These are phyloP conservation scores for Callinectes sapidus DNA, from an alignment of 2,888 invertebrate genomes.

Conservation along the genomic window DNA sequence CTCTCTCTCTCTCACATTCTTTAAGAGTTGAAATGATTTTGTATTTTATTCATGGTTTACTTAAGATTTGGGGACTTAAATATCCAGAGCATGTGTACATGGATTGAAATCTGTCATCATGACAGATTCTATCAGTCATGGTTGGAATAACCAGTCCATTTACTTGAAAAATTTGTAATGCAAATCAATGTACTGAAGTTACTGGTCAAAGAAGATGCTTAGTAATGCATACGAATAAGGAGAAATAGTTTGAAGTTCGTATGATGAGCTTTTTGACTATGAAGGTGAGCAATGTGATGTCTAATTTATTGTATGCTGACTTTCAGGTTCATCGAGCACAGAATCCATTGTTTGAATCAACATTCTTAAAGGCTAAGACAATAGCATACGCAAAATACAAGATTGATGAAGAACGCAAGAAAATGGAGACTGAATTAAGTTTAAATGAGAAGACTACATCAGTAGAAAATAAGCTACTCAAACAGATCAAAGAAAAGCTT, in stretches of 20 bases:
- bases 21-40: neutral
- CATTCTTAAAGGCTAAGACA: constrained; percentile 69
- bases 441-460: constrained; percentile 33
- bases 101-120: neutral
- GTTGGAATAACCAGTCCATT: too few relatives aligned
- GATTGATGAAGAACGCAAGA: constrained; percentile 57
- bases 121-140: too few relatives aligned
- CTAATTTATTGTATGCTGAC: neutral
- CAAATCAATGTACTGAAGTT: neutral
- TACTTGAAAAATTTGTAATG: neutral
- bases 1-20: neutral
- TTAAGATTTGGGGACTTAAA: neutral
- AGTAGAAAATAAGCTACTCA: constrained; percentile 46
- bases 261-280: neutral
- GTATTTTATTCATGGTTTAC: neutral
- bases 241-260: neutral
- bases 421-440: constrained; percentile 41
- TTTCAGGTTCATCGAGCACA: constrained; percentile 58
- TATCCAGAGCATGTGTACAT: neutral
- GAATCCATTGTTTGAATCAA: constrained; percentile 67
- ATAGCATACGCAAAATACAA: constrained; percentile 69
- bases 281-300: neutral
- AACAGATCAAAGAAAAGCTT: constrained; percentile 44
- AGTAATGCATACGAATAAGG: neutral
- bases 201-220: neutral